phyloP scores from a whole-genome alignment of 1,140 invertebrate genomes.

The Schlechtendalia chinensis region DNA sequence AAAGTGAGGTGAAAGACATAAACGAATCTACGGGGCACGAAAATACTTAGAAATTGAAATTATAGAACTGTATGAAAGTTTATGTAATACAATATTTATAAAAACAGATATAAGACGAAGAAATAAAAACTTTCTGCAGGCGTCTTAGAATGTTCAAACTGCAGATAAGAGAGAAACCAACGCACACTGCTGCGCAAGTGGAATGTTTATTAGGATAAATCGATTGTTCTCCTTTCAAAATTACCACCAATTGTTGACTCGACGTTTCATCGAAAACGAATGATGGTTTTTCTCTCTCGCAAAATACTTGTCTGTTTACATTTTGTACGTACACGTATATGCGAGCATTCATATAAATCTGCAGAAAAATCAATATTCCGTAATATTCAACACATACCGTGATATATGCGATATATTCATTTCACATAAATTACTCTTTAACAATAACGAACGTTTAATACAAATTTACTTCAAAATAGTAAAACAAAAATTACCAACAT shows the following conservation, averaged over 20 bases:
- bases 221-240: slow-evolving; percentile 18
- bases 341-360: too few species aligned
- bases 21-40: not conserved
- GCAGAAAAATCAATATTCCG: too few species aligned
- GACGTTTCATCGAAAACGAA: too few species aligned
- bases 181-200: not conserved
- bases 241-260: slow-evolving; percentile 12
- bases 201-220: slow-evolving; percentile 43
- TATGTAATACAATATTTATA: not conserved
- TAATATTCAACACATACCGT: too few species aligned
- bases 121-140: not conserved
- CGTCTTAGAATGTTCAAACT: not conserved
- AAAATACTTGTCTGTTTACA: not conserved
- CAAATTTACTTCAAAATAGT: too few species aligned
- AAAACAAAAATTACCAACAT: too few species aligned
- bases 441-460: too few species aligned
- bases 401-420: too few species aligned
- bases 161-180: not conserved
- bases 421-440: too few species aligned
- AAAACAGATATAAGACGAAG: not conserved
- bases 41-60: not conserved
- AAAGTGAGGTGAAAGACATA: not conserved
- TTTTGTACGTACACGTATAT: not conserved
- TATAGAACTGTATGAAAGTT: not conserved
- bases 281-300: not conserved